Base-by-base conservation (phyloP, 2,797 vertebrate species). In the Pseudochirops cupreus region DNA sequence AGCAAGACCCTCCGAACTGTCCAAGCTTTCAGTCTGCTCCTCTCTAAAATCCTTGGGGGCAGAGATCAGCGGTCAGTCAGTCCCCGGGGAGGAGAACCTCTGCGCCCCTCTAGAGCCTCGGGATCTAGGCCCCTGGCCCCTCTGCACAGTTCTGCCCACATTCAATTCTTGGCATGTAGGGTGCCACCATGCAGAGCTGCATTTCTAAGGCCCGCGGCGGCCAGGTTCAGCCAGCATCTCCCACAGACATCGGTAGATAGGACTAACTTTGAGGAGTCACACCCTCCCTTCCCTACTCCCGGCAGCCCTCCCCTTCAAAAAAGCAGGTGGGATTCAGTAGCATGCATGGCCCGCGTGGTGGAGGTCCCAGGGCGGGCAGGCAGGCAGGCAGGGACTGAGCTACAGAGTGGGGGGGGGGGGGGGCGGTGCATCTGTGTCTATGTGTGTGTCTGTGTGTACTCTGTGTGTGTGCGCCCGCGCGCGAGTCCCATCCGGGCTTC, bases 401-500 rank as follows among this genome's bases (percentile, higher is more conserved):
- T 21, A 21, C 33, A 33, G 62, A 39, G 16, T 31, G 29, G 58
- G 11, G 28, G 10, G 58, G 28, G 28, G 10, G 58, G 11, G 58
- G 11, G 58, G 11, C 29, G 31, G 28, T 29, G 28, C 1, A 11
- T 16, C 16, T 7, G 62, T 0, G 33, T n/a, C 12, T n/a, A 13
- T 5, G 62, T 18, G 33, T 39, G 14, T 39, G 14, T 7, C 14
- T 21, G 33, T 39, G 62, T 21, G 33, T n/a, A 13, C 13, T 29
- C 0, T 0, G 59, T 33, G 31, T 3, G 33, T n/a, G 62, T 16
- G 33, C 0, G 5, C 3, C 5, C 5, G 59, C 12, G 28, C 3
- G 33, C 33, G 31, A 6, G 59, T 16, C 31, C 62, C 62, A 31
- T 1, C 12, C 14, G 14, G 14, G 62, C 62, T 67, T n/a, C 62